Conservation (phyloP, 2,113 vertebrate species). For the Rhinolophus ferrumequinum region DNA sequence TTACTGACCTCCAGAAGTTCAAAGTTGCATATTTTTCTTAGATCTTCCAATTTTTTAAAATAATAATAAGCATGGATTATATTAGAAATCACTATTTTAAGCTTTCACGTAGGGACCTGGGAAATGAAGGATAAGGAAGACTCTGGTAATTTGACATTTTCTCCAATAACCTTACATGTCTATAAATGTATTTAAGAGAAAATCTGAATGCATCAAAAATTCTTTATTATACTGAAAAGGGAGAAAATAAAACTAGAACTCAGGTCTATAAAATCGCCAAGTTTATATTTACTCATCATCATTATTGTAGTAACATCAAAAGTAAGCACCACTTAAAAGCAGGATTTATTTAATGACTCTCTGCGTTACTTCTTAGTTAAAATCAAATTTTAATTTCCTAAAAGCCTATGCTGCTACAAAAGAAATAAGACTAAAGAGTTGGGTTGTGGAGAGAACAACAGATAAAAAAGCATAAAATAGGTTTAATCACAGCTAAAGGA, state of each 20-base stretch:
- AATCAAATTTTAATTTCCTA: neutral
- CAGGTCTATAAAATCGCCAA: neutral
- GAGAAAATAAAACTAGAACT: neutral
- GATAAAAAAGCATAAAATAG: neutral
- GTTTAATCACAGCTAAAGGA: neutral
- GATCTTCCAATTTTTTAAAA: neutral
- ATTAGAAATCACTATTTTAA: neutral
- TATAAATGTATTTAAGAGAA: neutral
- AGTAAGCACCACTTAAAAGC: neutral
- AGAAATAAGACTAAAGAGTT: neutral
- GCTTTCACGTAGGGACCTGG: neutral
- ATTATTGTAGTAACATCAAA: neutral
- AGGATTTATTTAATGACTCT: neutral
- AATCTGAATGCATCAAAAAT: neutral
- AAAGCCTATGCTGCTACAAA: neutral
- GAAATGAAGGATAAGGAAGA: neutral
- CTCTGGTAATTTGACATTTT: neutral
- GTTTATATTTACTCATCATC: neutral
- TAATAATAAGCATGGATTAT: neutral
- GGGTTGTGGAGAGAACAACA: neutral
- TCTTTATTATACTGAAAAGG: neutral
- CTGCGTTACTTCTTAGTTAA: neutral
- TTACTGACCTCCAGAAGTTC: neutral
- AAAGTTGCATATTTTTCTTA: neutral
- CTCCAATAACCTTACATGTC: neutral